Evolutionary conservation across 1,140 invertebrate species (phyloP).

Genomic region (Leucophenga varia): DNA sequence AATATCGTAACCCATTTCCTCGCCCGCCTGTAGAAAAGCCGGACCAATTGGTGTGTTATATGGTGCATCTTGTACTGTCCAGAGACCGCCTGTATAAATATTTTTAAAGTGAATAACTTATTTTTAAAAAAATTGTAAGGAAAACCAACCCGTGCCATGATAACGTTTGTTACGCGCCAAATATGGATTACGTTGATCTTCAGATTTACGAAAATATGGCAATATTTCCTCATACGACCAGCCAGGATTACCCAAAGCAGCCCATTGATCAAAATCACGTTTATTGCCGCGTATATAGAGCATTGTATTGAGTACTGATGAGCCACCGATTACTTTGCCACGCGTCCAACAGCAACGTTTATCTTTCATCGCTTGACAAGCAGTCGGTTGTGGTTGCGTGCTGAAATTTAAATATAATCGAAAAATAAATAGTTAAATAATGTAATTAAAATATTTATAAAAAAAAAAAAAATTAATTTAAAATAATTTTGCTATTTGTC

Average conservation of each 20-base stretch:
- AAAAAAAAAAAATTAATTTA: too few species aligned
- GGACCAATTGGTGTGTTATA: constrained; percentile 78
- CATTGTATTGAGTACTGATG: constrained; percentile 85
- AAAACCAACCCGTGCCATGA: constrained; percentile 69
- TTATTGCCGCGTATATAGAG: constrained; percentile 89
- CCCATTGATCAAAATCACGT: constrained; percentile 89
- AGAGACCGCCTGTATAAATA: constrained; percentile 75
- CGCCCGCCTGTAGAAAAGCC: constrained; percentile 83
- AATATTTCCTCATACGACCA: constrained; percentile 88
- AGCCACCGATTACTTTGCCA: constrained; percentile 85
- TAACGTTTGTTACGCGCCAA: constrained; percentile 70
- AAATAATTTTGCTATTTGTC: too few species aligned
- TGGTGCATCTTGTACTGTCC: constrained; percentile 78
- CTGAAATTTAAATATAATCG: constrained; percentile 61
- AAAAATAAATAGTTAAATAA: too few species aligned
- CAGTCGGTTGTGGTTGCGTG: constrained; percentile 80
- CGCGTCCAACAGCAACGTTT: constrained; percentile 80
- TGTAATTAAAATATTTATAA: too few species aligned
- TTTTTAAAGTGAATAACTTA: neutral
- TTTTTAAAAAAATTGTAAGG: too few species aligned
- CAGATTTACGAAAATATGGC: constrained; percentile 84
- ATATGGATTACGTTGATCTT: constrained; percentile 82
- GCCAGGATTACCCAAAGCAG: constrained; percentile 78
- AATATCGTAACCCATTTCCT: constrained; percentile 87
- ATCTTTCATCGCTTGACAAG: constrained; percentile 82